Evolutionary conservation across 2,113 vertebrate genomes (phyloP), one percentile per base, ranked within the genome.

Genomic region (Tretioscincus oriximinensis): DNA sequence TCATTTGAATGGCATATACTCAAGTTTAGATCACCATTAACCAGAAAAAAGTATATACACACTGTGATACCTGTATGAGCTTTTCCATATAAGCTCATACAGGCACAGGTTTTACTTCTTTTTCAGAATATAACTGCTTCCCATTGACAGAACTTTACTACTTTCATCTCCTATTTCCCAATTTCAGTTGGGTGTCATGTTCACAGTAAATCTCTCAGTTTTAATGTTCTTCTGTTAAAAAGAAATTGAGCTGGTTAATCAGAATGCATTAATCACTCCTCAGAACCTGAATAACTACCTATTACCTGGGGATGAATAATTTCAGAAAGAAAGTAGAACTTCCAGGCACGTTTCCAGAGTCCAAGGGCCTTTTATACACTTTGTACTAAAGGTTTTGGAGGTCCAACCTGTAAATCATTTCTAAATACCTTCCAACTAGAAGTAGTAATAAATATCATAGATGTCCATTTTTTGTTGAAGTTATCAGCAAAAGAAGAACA

Each of bases 221-320:
- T 84, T 47, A 73, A 88, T 66, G 77, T 87, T 28, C 26, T 31
- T 31, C 10, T 61, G 73, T 41, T 47, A 24, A 87, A 85, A 72
- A 84, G 26, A 81, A 86, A 81, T 77, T 76, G 86, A 78, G 72
- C 49, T 65, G 20, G 10, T 7, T 75, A 81, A 68, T 70, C 73
- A 81, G 85, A 69, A 68, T 51, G 77, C 63, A 78, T 81, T 81
- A 71, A 49, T 85, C 58, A 85, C 64, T 20, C 60, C 51, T 69
- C 20, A 73, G 20, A 77, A 68, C 26, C 64, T 28, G 78, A 88
- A 73, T 8, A 60, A 16, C 70, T 77, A 21, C 54, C 7, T 51
- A 64, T 65, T 74, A 54, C 47, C 51, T 73, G 82, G 51, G 10
- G 21, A 47, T 73, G 41, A 84, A 66, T 81, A 60, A 78, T 67